Conservation (phyloP, 2,797 vertebrate genomes). For the Spea hammondii region DNA sequence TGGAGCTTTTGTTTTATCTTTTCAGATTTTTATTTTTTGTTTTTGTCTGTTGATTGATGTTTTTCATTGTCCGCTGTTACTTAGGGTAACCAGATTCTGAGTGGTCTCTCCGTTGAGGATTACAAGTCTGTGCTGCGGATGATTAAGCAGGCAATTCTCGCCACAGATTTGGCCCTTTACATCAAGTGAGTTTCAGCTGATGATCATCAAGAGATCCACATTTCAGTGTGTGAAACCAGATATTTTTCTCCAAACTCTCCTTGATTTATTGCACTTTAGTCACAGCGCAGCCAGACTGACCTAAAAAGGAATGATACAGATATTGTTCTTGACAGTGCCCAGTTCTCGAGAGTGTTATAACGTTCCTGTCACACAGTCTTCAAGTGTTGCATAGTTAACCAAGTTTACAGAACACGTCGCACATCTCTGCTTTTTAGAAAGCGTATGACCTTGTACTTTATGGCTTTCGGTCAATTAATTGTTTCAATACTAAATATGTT, state of each 20-base stretch:
- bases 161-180: constrained; percentile 94
- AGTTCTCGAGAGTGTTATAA: constrained; percentile 26
- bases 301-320: constrained; percentile 37
- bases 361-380: constrained; percentile 19
- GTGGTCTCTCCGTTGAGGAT: constrained; percentile 88
- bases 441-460: background rate
- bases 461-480: background rate
- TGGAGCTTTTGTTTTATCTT: background rate
- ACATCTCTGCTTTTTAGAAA: background rate
- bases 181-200: constrained; percentile 84
- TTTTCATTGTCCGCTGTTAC: background rate
- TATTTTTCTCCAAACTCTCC: background rate
- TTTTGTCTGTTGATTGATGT: background rate
- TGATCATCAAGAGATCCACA: constrained; percentile 12
- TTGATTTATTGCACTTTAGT: constrained; percentile 35
- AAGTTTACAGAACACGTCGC: constrained; percentile 6
- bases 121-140: constrained; percentile 91
- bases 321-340: constrained; percentile 35
- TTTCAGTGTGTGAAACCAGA: background rate
- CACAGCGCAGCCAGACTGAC: constrained; percentile 27
- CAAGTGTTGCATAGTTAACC: constrained; percentile 14
- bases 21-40: background rate
- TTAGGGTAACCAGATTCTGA: constrained; percentile 95
- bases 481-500: background rate
- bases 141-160: constrained; percentile 94